Evolutionary conservation across 2,797 vertebrate genomes (phyloP), one percentile per base, ranked within the genome.

Genomic region (Platalea minor): DNA sequence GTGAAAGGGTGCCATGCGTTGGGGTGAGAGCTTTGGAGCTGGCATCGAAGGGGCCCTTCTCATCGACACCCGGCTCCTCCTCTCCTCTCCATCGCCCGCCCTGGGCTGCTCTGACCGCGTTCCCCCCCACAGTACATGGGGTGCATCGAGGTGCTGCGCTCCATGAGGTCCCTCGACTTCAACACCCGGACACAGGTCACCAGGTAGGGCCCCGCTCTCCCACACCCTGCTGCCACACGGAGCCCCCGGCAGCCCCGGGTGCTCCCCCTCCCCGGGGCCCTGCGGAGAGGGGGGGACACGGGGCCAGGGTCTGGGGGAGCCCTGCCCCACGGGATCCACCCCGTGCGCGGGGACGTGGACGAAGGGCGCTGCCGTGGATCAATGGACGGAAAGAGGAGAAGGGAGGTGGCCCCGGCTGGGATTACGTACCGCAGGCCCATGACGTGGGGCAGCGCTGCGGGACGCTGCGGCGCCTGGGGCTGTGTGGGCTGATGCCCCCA

Each of bases 111-210:
- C 86, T 85, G 64, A 17, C 37, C 3, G 0, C 15, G 23, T 41
- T 41, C 28, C 7, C 6, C 67, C 57, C 33, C 5, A 0, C 75
- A 99, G 99, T 99, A 99, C 97, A 99, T 99, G 99, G 99, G 99
- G 85, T 99, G 99, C 96, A 99, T 99, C 9, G 99, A 99, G 97
- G 99, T 99, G 76, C 96, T 99, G 75, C 99, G 99, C 81, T 99
- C 99, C 31, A 99, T 99, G 99, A 98, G 99, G 39, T 99, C 99
- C 31, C 98, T 99, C 83, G 99, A 99, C 96, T 99, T 99, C 97
- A 99, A 98, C 97, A 99, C 99, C 1, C 98, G 99, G 72, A 99
- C 99, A 20, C 99, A 99, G 96, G 99, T 99, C 96, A 99, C 99
- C 76, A 99, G 99, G 99, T 99, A 98, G 94, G 91, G 43, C 78